These are phyloP conservation scores for Hippolais icterina DNA, from an alignment of 2,113 vertebrate species.

Conservation along the genomic window DNA sequence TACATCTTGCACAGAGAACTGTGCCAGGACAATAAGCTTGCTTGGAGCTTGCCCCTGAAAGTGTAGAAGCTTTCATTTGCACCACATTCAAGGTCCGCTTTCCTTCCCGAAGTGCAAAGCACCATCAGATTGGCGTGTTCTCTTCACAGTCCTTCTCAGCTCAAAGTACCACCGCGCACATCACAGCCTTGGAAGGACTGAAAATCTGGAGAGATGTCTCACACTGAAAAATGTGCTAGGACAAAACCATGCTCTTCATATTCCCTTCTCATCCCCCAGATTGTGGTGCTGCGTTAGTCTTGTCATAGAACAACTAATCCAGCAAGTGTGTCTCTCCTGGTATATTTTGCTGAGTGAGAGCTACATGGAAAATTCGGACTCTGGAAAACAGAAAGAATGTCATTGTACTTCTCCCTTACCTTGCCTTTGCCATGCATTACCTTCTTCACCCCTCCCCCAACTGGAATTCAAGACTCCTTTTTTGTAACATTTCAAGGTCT, in stretches of 20 bases:
- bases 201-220: too few relatives aligned
- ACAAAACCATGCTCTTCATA: not conserved
- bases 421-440: not conserved
- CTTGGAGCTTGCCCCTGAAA: not conserved
- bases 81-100: too few relatives aligned
- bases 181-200: not conserved
- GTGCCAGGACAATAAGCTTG: not conserved
- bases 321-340: not conserved
- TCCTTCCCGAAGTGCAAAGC: not conserved
- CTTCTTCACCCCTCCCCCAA: not conserved
- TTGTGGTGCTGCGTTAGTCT: not conserved
- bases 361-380: not conserved
- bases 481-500: not conserved
- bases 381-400: not conserved
- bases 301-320: not conserved
- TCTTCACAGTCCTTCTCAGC: not conserved
- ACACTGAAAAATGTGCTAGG: not conserved
- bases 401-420: not conserved
- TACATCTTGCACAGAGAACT: not conserved
- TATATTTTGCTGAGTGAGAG: not conserved
- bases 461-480: not conserved
- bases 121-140: rapidly evolving
- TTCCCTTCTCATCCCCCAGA: not conserved
- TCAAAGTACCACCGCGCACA: rapidly evolving
- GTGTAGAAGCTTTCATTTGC: too few relatives aligned